A percentile compares a stretch with the other conserved stretches of the same genome.
Conservation (phyloP, 1,140 invertebrate genomes). For the Coenobita brevimanus region DNA sequence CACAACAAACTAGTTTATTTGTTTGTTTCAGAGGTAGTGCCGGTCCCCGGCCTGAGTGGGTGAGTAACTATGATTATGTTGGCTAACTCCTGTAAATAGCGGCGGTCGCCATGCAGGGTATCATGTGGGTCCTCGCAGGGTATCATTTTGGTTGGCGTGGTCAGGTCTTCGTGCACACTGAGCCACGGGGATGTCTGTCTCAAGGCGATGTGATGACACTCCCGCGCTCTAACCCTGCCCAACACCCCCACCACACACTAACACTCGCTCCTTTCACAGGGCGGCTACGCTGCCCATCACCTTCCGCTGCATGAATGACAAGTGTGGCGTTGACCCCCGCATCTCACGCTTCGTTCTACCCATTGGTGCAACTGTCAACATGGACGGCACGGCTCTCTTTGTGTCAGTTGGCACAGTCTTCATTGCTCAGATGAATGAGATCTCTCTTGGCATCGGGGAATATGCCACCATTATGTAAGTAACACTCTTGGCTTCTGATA, state of each 20-base stretch:
- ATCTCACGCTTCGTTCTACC: constrained; percentile 94
- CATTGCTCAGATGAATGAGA: constrained; percentile 92
- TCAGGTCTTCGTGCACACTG: constrained; percentile 17
- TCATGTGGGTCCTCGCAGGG: constrained; percentile 41
- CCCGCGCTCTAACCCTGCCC: constrained; percentile 19
- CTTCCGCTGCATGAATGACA: constrained; percentile 94
- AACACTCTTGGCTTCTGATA: too few relatives aligned
- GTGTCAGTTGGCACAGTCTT: constrained; percentile 91
- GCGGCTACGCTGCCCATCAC: constrained; percentile 95
- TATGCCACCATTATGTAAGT: constrained; percentile 87
- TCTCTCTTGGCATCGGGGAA: constrained; percentile 84
- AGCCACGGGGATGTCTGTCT: constrained; percentile 4
- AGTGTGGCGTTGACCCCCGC: constrained; percentile 88
- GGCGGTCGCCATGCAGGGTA: constrained; percentile 36
- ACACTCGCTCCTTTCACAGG: constrained; percentile 77
- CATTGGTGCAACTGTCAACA: constrained; percentile 93
- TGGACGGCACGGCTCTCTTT: constrained; percentile 95
- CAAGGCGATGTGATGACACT: background rate
- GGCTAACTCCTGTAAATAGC: constrained; percentile 48
- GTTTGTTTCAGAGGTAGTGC: constrained; percentile 62
- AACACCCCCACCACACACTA: background rate
- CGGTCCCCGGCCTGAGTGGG: constrained; percentile 62
- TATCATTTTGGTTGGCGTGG: constrained; percentile 39
- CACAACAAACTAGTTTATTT: constrained; percentile 61
- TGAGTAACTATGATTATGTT: constrained; percentile 59